phyloP scores from a whole-genome alignment of 2,888 invertebrate genomes.

The Ormyrus labotus region DNA sequence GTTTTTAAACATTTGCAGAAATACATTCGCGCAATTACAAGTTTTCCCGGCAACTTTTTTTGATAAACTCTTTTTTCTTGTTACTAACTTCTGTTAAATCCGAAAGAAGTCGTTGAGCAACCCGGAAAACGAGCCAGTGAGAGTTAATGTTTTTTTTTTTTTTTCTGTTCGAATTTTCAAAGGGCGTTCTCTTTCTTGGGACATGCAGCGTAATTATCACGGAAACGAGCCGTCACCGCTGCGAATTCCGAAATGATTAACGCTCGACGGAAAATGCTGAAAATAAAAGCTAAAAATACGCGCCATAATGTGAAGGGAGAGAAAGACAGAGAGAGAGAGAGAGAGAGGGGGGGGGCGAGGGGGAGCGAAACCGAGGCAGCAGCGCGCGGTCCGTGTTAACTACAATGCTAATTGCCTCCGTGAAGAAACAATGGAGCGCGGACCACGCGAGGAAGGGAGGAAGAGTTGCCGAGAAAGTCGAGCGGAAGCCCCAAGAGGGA shows the following conservation, averaged over 20 bases:
- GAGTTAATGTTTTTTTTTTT: not conserved
- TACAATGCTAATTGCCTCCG: constrained; percentile 57
- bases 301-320: not conserved
- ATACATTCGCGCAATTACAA: too few relatives aligned
- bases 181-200: not conserved
- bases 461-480: constrained; percentile 10
- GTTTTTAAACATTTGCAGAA: too few relatives aligned
- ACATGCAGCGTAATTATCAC: not conserved
- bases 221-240: not conserved
- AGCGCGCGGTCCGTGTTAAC: constrained; percentile 43
- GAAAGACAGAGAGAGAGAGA: not conserved
- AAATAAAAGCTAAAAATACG: not conserved
- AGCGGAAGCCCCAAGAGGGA: constrained; percentile 14
- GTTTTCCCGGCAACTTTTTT: too few relatives aligned
- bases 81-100: too few relatives aligned
- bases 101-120: too few relatives aligned
- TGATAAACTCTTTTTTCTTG: too few relatives aligned
- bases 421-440: constrained; percentile 54
- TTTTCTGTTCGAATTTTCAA: constrained; percentile 13
- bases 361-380: not conserved
- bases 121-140: not conserved
- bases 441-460: not conserved
- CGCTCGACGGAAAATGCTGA: not conserved
- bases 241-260: constrained; percentile 12
- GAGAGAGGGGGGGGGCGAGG: not conserved